Evolutionary conservation across 1,140 invertebrate genomes (phyloP).

Genomic region (Melipona quadrifasciata): DNA sequence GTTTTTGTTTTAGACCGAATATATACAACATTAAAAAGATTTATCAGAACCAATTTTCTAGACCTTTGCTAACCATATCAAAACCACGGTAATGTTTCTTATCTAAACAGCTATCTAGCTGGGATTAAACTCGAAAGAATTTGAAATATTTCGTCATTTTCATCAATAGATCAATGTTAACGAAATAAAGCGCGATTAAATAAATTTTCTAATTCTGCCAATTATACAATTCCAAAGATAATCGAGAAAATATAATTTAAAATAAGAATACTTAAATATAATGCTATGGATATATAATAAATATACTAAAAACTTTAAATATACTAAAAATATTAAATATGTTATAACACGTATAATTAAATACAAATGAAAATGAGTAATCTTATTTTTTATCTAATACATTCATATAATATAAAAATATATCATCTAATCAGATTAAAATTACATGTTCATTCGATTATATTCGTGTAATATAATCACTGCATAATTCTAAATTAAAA

Average conservation of each 20-base stretch:
- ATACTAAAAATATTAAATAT: neutral
- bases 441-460: neutral
- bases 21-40: conserved; percentile 47
- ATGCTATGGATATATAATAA: neutral
- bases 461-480: neutral
- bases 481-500: neutral
- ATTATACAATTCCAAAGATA: neutral
- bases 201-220: conserved; percentile 41
- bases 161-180: conserved; percentile 19
- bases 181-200: conserved; percentile 18
- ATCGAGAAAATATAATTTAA: neutral
- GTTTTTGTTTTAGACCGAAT: conserved; percentile 19
- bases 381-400: neutral
- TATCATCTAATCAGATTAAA: neutral
- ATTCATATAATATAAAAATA: neutral
- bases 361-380: neutral
- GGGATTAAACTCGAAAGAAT: conserved; percentile 28
- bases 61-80: conserved; percentile 34
- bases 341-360: neutral
- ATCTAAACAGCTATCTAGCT: conserved; percentile 11
- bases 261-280: neutral
- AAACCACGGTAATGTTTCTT: conserved; percentile 52
- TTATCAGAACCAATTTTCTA: conserved; percentile 57
- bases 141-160: conserved; percentile 47
- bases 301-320: neutral